These are phyloP conservation scores for Scylla paramamosain DNA, from an alignment of 1,140 invertebrate species.

Conservation along the genomic window DNA sequence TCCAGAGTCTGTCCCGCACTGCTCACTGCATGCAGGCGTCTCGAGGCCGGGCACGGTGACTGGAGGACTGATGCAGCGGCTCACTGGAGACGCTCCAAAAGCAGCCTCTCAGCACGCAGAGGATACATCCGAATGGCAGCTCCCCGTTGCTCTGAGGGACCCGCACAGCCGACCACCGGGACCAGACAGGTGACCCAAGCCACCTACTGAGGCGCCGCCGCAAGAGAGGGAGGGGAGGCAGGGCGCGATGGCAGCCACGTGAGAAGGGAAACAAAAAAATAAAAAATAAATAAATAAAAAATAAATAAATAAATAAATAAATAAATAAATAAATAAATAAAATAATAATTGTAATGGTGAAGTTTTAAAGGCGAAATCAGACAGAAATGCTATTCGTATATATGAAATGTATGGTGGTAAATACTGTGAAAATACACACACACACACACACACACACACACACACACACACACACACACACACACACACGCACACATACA, in stretches of 20 bases:
- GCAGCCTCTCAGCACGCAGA: background rate
- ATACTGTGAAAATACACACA: conserved; percentile 9
- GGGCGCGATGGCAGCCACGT: background rate
- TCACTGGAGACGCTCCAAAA: background rate
- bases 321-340: background rate
- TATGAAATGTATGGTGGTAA: too few species aligned
- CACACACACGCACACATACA: background rate
- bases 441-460: conserved; percentile 33
- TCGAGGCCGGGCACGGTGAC: background rate
- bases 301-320: background rate
- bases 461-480: conserved; percentile 33
- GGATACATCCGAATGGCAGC: background rate
- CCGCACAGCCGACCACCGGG: background rate
- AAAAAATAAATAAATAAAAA: background rate
- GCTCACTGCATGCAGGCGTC: background rate
- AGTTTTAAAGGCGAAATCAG: too few species aligned
- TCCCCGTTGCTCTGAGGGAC: background rate
- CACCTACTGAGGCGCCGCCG: background rate
- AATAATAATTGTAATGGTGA: background rate
- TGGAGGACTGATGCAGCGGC: background rate
- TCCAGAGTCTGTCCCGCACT: background rate
- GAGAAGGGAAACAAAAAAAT: background rate
- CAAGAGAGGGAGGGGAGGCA: background rate
- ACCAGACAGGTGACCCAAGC: background rate
- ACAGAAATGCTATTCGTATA: background rate